Evolutionary conservation across 2,888 invertebrate species (phyloP), one percentile per base, ranked within the genome.

Genomic region (Hypomecis atomaria): DNA sequence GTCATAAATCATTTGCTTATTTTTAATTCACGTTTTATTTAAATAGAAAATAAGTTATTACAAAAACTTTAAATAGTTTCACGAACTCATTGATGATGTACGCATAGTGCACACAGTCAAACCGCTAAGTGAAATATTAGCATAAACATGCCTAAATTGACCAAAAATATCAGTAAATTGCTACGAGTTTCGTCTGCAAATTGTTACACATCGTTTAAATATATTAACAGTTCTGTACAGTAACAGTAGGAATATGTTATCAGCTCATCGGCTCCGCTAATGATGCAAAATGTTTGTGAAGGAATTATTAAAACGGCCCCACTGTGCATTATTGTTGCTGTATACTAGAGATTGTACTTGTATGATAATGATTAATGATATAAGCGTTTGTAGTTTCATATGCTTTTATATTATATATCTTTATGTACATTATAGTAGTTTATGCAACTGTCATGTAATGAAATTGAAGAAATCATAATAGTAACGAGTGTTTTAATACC

Each of bases 301-400:
- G 69, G 77, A 82, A 82, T 83, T 78, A 83, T 82, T 83, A 78
- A 82, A 81, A 77, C 64, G 68, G 59, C 67, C 53, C 42, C 23
- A 45, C 34, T 11, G n/a, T 36, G 42, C 42, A 7, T 10, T 8
- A 33, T 36, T 37, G 49, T 49, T 38, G 9, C 37, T 33, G 53
- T 45, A n/a, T 8, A 10, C 0, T 50, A 50, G 36, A 42, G 10
- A 49, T 36, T 7, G 11, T 11, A 49, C 49, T 37, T 10, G 4
- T 33, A 47, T 47, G 23, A n/a, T 3, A 6, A 11, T 37, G 11
- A 37, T 4, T 37, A 8, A 47, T 33, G 0, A 33, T 2, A 11
- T 43, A 43, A n/a, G 43, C 43, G 43, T 23, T 23, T 3, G 23
- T 3, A 23, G 23, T 23, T 23, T 23, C 23, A 23, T 23, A 1